Evolutionary conservation across 2,888 invertebrate genomes (phyloP), one percentile per base, ranked within the genome.

Genomic region (Polydrusus tereticollis): DNA sequence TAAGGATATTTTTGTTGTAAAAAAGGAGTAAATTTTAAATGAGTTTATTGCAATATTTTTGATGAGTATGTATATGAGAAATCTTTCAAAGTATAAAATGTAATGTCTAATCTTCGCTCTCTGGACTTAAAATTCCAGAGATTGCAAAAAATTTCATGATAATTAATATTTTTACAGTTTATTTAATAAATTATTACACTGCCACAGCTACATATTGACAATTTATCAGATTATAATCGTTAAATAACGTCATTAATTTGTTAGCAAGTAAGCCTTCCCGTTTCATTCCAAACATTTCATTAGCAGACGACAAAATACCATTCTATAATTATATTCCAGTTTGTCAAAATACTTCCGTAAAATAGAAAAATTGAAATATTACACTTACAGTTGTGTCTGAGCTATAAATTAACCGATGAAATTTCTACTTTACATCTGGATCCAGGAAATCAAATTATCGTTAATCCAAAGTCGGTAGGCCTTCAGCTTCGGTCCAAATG

Each of bases 391-490:
- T 18, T 33, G 63, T 63, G 38, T 52, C 64, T 36, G 38, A 3
- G 12, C 52, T 33, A 64, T 64, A 70, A 63, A 58, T 70, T 70
- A 62, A 18, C 47, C 38, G 63, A 70, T 58, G 64, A 38, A 58
- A 57, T 63, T 69, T 69, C 41, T 63, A 55, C 64, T 69, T 69
- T 64, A 69, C 65, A 59, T 65, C 57, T 65, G 50, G 26, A 47
- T 52, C 47, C 47, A 58, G 70, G 59, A 65, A 70, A 70, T 70
- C 50, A 65, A 58, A 65, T 38, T 41, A 65, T 50, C 47, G 65
- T 70, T 70, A 70, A 70, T 70, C 65, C 57, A 45, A 47, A 52
- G 38, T 41, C 62, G 43, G 60, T 50, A 59, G 58, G 59, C 14
- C 29, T 20, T 45, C 18, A 18, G 45, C 20, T 29, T 52, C 8